These are phyloP conservation scores for Eurosta solidaginis DNA, from an alignment of 1,140 invertebrate genomes.

Conservation along the genomic window DNA sequence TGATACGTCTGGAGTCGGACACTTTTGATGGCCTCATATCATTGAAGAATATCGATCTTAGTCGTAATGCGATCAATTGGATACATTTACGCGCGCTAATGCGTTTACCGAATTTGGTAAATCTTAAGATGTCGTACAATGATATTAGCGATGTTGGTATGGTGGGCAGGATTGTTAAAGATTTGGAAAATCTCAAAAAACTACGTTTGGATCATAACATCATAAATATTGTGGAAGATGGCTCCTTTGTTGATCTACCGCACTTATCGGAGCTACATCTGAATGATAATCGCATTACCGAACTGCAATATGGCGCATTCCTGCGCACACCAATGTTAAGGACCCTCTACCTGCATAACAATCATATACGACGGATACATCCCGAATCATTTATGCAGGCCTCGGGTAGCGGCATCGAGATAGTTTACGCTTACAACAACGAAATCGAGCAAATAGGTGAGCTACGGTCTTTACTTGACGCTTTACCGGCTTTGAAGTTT, in stretches of 20 bases:
- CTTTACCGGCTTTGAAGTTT: constrained; percentile 75
- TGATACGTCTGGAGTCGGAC: constrained; percentile 72
- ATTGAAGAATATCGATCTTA: constrained; percentile 76
- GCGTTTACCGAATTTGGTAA: constrained; percentile 71
- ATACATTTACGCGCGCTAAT: constrained; percentile 78
- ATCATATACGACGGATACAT: constrained; percentile 76
- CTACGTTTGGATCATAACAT: constrained; percentile 73
- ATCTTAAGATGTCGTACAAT: constrained; percentile 74
- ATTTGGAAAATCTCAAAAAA: constrained; percentile 71
- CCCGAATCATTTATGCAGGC: constrained; percentile 79
- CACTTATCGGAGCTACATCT: constrained; percentile 72
- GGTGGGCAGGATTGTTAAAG: constrained; percentile 75
- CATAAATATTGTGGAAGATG: constrained; percentile 73
- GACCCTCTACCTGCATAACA: constrained; percentile 77
- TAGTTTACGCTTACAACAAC: constrained; percentile 76
- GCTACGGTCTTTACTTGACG: constrained; percentile 72
- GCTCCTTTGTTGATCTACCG: constrained; percentile 78
- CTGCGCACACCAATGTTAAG: constrained; percentile 74
- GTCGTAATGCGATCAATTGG: constrained; percentile 75
- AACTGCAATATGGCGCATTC: constrained; percentile 78
- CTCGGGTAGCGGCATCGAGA: constrained; percentile 73
- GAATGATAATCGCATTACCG: constrained; percentile 74
- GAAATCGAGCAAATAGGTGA: constrained; percentile 74
- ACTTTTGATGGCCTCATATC: constrained; percentile 75
- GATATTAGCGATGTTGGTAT: constrained; percentile 75